These are phyloP conservation scores for Danio albolineatus DNA, from an alignment of 2,797 vertebrate species.

Conservation along the genomic window DNA sequence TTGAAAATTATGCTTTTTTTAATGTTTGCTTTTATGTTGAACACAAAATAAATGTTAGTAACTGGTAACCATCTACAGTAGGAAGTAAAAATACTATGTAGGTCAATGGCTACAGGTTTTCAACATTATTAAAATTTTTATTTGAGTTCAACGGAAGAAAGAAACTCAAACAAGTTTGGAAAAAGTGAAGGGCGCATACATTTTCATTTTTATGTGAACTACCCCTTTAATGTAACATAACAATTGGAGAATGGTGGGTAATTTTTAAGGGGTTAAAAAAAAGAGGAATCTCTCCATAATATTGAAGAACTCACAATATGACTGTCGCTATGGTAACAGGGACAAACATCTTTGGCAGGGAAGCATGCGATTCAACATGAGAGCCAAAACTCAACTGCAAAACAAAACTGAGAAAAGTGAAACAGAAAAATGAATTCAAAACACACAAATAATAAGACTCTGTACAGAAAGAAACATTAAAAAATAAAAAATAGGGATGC, in stretches of 20 bases:
- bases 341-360: slow-evolving; percentile 66
- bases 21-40: too few species aligned
- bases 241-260: slow-evolving; percentile 24
- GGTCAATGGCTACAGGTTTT: too few species aligned
- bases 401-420: slow-evolving; percentile 63
- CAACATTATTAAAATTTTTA: too few species aligned
- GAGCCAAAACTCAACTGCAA: slow-evolving; percentile 71
- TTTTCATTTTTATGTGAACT: too few species aligned
- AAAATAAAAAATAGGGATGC: slow-evolving; percentile 13
- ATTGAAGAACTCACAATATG: slow-evolving; percentile 62
- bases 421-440: slow-evolving; percentile 56
- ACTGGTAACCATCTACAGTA: too few species aligned
- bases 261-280: slow-evolving; percentile 1
- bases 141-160: too few species aligned
- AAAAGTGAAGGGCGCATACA: too few species aligned
- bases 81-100: too few species aligned
- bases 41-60: too few species aligned
- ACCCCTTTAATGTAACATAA: not conserved
- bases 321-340: slow-evolving; percentile 62
- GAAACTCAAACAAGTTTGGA: too few species aligned
- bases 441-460: slow-evolving; percentile 52
- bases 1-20: too few species aligned
- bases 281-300: slow-evolving; percentile 20
- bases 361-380: slow-evolving; percentile 72
- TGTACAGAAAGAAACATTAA: slow-evolving; percentile 33